Percentiles rank a stretch among this genome's conserved stretches.
These are phyloP conservation scores for Plecturocebus donacophilus DNA, from an alignment of 2,113 vertebrate genomes.

Conservation along the genomic window DNA sequence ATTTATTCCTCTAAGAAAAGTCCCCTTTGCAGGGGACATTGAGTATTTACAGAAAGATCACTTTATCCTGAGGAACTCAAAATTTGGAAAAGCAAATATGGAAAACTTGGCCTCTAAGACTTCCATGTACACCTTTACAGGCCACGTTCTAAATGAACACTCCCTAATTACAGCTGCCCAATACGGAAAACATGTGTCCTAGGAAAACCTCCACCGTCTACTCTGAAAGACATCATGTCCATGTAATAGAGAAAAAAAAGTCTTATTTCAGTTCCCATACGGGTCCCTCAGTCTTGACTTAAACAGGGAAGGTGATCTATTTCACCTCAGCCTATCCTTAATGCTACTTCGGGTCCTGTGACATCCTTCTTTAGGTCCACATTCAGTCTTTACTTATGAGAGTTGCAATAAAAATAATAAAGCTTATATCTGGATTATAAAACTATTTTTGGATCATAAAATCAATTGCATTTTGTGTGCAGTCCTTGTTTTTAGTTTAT, in stretches of 20 bases:
- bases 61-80: constrained; percentile 59
- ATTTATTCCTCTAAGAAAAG: constrained; percentile 58
- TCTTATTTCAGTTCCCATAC: background rate
- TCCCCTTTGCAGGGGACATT: constrained; percentile 46
- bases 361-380: background rate
- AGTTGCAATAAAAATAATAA: background rate
- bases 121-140: constrained; percentile 2
- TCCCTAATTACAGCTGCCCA: constrained; percentile 32
- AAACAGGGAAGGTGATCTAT: background rate
- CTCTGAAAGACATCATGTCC: constrained; percentile 43
- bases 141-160: background rate
- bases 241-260: background rate
- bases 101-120: background rate
- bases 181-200: constrained; percentile 26
- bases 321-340: background rate
- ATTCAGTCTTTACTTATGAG: background rate
- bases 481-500: background rate
- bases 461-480: constrained; percentile 16
- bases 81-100: constrained; percentile 63
- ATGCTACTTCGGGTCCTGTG: background rate
- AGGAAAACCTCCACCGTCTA: background rate
- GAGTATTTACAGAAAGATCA: constrained; percentile 58
- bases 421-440: background rate
- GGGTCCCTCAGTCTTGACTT: background rate
- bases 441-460: background rate